Percentiles rank a stretch among this genome's conserved stretches.
Evolutionary conservation across 2,113 vertebrate species (phyloP).

Genomic region (Vireo altiloquus): DNA sequence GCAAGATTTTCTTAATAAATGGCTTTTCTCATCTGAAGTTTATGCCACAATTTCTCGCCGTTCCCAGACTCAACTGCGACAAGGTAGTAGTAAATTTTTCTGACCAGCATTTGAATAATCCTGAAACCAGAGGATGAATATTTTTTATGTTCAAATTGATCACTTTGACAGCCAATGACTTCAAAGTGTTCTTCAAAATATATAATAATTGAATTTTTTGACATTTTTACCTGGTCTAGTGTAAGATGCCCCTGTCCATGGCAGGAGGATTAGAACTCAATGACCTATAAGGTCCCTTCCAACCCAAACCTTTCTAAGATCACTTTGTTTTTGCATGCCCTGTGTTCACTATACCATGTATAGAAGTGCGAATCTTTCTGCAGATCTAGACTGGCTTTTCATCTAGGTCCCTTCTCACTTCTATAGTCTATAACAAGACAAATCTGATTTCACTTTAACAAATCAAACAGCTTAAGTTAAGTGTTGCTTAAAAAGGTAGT

Average conservation of each 20-base stretch:
- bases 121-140: neutral
- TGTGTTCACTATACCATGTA: accelerated
- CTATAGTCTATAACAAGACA: neutral
- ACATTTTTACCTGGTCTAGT: neutral
- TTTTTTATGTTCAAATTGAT: neutral
- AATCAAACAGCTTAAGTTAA: neutral
- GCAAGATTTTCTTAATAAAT: too few relatives aligned
- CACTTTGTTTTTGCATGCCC: neutral
- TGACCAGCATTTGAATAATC: neutral
- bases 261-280: neutral
- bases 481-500: neutral
- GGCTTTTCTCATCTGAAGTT: too few relatives aligned
- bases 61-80: too few relatives aligned
- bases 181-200: neutral
- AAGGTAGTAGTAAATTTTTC: neutral
- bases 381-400: neutral
- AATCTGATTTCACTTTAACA: neutral
- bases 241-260: neutral
- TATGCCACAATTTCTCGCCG: too few relatives aligned
- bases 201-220: neutral
- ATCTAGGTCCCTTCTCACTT: neutral
- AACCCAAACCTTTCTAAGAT: neutral
- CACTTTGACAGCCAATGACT: neutral
- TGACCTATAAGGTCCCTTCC: neutral
- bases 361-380: neutral